These are phyloP conservation scores for Poicephalus meyeri DNA, from an alignment of 2,113 vertebrate genomes.

Conservation along the genomic window DNA sequence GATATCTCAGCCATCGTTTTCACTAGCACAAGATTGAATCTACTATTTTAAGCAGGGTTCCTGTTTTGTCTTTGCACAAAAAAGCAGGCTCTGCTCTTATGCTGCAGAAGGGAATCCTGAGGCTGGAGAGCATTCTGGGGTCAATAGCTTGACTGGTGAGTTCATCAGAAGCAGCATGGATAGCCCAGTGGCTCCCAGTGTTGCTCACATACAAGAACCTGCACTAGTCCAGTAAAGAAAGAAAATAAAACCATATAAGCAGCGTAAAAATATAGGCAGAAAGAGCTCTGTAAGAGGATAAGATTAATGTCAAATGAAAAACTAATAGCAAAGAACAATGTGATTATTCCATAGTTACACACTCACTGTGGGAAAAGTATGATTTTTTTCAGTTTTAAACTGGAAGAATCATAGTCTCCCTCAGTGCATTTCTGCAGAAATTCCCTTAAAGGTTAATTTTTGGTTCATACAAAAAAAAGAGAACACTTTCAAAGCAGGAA, in stretches of 20 bases:
- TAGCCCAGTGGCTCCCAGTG: background rate
- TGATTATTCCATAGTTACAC: background rate
- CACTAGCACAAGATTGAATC: background rate
- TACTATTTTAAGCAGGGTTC: background rate
- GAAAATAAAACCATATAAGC: background rate
- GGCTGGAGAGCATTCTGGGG: background rate
- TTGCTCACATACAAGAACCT: background rate
- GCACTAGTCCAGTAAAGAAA: background rate
- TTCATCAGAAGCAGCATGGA: background rate
- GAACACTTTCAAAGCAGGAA: background rate
- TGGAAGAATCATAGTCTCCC: background rate
- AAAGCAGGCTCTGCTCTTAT: background rate
- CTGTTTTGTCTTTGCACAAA: background rate
- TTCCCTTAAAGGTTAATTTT: background rate
- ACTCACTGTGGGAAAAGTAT: background rate
- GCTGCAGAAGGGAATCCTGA: background rate
- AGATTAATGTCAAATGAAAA: background rate
- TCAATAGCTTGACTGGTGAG: background rate
- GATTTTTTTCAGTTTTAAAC: background rate
- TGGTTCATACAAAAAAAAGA: background rate
- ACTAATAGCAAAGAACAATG: background rate
- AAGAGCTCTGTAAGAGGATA: background rate
- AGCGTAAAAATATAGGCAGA: background rate
- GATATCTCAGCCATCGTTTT: background rate
- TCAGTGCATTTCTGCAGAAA: background rate